Evolutionary conservation across 2,888 invertebrate genomes (phyloP), one percentile per base, ranked within the genome.

Genomic region (Mystacides longicornis): DNA sequence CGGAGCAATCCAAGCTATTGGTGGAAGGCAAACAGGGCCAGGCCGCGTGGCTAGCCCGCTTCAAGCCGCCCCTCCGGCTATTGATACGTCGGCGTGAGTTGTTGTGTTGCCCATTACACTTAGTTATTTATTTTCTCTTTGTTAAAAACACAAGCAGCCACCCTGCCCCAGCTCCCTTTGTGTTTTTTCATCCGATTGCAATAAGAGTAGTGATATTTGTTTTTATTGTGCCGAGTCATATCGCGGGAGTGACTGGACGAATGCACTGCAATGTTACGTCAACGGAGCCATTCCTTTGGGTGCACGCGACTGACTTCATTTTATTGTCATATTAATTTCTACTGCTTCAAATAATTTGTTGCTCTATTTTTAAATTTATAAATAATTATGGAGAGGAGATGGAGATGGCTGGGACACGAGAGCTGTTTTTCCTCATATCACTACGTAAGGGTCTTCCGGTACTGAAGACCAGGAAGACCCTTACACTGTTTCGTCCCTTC

Each of bases 91-190:
- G 60, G 60, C 58, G 58, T 45, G 60, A 56, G 56, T 55, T 60
- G 60, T 58, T 60, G 57, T 57, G 59, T 60, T 54, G 57, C 52
- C 57, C 54, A 54, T 56, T 54, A 56, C 57, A 54, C 51, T 57
- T 58, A 56, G 60, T 58, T 60, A 60, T 60, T 60, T 58, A 60
- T 60, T 60, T 56, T 54, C 60, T 52, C 56, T 60, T 60, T 58
- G 58, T 60, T 58, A 19, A 23, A 33, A 31, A 52, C 20, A 23
- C 23, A 18, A 45, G n/a, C 27, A 23, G 47, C 56, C 22, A 48
- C 49, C 48, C 52, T 46, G 56, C 59, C 46, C 48, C 23, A 11
- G 20, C 48, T 49, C 37, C 42, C 49, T 42, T 21, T 45, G 27
- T 27, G 11, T 27, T 27, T 27, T 37, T 37, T 7, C 45, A 19